Percentiles rank a stretch among this genome's conserved stretches.
phyloP scores from a whole-genome alignment of 2,113 vertebrate species.

The Chiloscyllium plagiosum region DNA sequence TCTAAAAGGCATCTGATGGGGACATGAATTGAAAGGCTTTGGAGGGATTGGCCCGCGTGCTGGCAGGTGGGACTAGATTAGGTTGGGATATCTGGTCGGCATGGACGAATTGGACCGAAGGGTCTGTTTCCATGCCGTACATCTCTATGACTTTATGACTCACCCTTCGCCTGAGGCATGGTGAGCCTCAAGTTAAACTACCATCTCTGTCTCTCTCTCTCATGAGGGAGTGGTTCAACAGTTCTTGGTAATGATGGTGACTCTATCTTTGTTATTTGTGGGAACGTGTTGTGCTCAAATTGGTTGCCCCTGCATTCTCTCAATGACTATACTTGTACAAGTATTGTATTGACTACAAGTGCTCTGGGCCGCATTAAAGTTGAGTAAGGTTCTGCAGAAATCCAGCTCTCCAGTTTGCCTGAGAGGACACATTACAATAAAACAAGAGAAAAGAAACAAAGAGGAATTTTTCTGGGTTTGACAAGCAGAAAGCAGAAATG shows the following conservation, averaged over 20 bases:
- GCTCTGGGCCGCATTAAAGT: background rate
- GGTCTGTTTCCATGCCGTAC: too few species aligned
- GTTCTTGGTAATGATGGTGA: background rate
- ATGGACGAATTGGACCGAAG: too few species aligned
- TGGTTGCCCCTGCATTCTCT: background rate
- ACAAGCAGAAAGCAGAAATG: background rate
- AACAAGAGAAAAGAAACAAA: background rate
- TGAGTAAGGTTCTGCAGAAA: background rate
- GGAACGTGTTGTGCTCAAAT: background rate
- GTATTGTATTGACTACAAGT: background rate
- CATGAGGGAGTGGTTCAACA: too few species aligned
- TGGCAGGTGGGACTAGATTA: too few species aligned
- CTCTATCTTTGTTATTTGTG: background rate
- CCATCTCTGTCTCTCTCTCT: too few species aligned
- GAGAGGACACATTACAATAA: background rate
- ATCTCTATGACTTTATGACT: too few species aligned
- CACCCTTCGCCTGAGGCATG: too few species aligned
- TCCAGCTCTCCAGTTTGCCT: background rate
- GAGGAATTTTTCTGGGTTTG: background rate
- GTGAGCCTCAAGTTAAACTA: too few species aligned
- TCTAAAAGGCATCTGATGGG: too few species aligned
- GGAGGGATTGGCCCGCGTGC: too few species aligned
- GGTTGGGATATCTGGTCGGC: too few species aligned
- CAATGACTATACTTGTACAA: background rate
- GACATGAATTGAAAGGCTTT: too few species aligned